These are phyloP conservation scores for Nesospiza acunhae DNA, from an alignment of 2,113 vertebrate genomes.

Conservation along the genomic window DNA sequence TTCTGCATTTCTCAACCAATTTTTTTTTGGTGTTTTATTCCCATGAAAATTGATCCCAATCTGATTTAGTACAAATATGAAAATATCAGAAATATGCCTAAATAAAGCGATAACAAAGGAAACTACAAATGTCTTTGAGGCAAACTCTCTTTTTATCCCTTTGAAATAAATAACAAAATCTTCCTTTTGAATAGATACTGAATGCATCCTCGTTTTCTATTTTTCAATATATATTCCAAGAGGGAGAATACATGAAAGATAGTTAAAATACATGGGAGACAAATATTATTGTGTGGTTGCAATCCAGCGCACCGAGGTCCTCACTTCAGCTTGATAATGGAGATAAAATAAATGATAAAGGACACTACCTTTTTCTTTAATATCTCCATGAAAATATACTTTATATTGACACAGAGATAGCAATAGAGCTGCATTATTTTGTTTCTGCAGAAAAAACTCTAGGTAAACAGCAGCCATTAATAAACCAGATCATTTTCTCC, in stretches of 20 bases:
- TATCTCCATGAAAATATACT: neutral
- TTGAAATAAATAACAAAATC: neutral
- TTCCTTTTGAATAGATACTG: neutral
- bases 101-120: neutral
- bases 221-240: neutral
- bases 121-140: neutral
- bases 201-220: neutral
- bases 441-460: neutral
- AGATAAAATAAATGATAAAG: neutral
- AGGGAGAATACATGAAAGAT: neutral
- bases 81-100: neutral
- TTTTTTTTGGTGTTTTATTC: neutral
- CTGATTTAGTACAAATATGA: neutral
- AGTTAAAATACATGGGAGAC: neutral
- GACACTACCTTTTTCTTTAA: neutral
- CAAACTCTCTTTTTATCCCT: neutral
- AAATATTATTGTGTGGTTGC: neutral
- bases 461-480: neutral
- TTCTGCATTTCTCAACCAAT: neutral
- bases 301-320: neutral
- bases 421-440: neutral
- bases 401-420: neutral
- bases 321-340: neutral
- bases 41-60: neutral
- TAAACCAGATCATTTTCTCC: neutral